Conservation (phyloP, 1,140 invertebrate species). For the Theocolax elegans region DNA sequence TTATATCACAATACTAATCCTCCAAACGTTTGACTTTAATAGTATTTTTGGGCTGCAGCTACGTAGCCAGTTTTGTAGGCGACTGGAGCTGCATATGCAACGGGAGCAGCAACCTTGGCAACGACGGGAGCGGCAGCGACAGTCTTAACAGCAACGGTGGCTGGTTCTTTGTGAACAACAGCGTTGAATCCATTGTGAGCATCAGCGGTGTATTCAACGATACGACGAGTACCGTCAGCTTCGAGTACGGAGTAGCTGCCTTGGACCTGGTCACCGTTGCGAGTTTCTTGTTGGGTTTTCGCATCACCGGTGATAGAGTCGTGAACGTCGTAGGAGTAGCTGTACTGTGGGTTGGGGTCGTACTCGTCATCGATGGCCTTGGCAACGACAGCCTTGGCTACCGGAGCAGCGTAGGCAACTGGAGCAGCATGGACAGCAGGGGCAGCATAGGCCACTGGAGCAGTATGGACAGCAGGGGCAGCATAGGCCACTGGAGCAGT, state of each 20-base stretch:
- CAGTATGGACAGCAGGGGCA: conserved; percentile 34
- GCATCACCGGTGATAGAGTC: conserved; percentile 69
- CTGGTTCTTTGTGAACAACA: conserved; percentile 70
- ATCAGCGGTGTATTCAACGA: conserved; percentile 70
- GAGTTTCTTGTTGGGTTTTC: conserved; percentile 68
- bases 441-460: conserved; percentile 34
- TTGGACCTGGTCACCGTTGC: conserved; percentile 68
- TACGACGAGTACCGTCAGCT: conserved; percentile 69
- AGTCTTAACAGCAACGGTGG: conserved; percentile 55
- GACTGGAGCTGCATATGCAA: conserved; percentile 46
- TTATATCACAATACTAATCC: background rate
- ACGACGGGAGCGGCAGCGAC: conserved; percentile 46
- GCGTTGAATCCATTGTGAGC: conserved; percentile 71
- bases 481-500: background rate
- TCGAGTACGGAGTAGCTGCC: conserved; percentile 71
- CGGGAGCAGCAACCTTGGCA: conserved; percentile 47
- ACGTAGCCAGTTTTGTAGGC: background rate
- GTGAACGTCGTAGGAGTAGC: conserved; percentile 69
- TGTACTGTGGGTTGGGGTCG: conserved; percentile 71
- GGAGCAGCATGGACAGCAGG: conserved; percentile 39
- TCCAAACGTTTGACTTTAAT: background rate
- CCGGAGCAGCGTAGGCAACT: conserved; percentile 50
- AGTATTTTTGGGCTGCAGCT: background rate
- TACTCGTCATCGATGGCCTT: conserved; percentile 57
- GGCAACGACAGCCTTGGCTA: conserved; percentile 50